Percentiles rank a stretch among this genome's conserved stretches.
Evolutionary conservation across 2,888 invertebrate genomes (phyloP).

Genomic region (Polylopha cassiicola): DNA sequence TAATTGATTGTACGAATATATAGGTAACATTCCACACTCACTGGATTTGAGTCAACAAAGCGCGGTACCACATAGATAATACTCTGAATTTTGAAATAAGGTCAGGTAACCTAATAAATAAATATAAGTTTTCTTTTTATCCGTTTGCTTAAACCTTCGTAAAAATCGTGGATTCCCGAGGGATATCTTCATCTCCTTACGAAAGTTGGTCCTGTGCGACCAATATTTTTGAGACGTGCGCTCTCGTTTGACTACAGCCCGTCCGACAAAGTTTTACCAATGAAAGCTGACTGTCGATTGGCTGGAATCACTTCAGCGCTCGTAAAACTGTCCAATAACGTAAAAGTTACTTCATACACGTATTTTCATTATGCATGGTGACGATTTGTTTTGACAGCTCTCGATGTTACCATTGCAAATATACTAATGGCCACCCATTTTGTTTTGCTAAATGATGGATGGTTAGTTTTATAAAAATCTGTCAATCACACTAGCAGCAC

Average conservation of each 20-base stretch:
- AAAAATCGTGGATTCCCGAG: constrained; percentile 5
- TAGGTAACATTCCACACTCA: too few relatives aligned
- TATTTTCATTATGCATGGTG: constrained; percentile 5
- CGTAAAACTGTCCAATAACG: constrained; percentile 14
- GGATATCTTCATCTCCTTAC: constrained; percentile 4
- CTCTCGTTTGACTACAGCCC: constrained; percentile 15
- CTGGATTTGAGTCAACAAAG: too few relatives aligned
- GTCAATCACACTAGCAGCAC: too few relatives aligned
- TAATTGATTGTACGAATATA: too few relatives aligned
- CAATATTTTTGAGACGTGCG: constrained; percentile 18
- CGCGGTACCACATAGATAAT: too few relatives aligned
- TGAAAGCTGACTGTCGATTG: constrained; percentile 18
- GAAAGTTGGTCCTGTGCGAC: constrained; percentile 18
- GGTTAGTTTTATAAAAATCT: too few relatives aligned
- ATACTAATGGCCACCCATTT: not conserved
- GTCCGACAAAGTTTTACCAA: constrained; percentile 13
- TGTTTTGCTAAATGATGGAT: not conserved
- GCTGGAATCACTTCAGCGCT: constrained; percentile 17
- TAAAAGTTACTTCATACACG: constrained; percentile 4
- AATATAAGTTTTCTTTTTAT: not conserved
- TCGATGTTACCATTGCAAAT: not conserved
- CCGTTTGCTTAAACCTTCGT: not conserved
- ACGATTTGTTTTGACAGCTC: constrained; percentile 11
- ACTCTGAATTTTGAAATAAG: too few relatives aligned
- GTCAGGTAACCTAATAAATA: too few relatives aligned